Conservation (phyloP, 2,113 vertebrate species). For the Cyanoderma ruficeps region DNA sequence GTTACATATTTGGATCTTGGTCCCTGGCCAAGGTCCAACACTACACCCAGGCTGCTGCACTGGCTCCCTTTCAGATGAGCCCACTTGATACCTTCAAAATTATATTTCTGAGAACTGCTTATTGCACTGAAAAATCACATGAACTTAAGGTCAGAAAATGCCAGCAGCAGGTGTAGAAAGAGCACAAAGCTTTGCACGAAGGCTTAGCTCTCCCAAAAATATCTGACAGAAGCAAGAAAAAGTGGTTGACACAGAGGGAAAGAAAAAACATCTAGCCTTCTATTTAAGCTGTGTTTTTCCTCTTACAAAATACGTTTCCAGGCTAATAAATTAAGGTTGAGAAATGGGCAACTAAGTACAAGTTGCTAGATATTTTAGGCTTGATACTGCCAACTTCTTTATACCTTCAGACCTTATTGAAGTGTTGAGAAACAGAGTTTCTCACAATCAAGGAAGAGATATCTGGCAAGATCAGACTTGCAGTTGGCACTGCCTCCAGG, state of each 20-base stretch:
- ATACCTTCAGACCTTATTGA: background rate
- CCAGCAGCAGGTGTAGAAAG: background rate
- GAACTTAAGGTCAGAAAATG: background rate
- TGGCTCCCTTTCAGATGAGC: background rate
- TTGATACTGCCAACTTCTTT: background rate
- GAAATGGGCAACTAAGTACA: background rate
- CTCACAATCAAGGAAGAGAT: background rate
- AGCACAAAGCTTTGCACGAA: background rate
- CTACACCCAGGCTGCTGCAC: background rate
- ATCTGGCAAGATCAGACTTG: background rate
- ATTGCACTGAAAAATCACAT: background rate
- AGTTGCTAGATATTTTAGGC: background rate
- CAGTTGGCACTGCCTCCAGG: background rate
- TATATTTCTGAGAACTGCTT: background rate
- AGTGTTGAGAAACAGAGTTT: background rate
- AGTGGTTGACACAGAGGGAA: background rate
- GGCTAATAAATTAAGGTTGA: background rate
- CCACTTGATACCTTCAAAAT: background rate
- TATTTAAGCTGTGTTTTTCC: background rate
- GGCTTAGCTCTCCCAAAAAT: background rate
- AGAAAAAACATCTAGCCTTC: background rate
- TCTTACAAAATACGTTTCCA: background rate
- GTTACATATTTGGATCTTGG: background rate
- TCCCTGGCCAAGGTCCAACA: rapidly evolving
- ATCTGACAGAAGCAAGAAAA: background rate